Base-by-base conservation (phyloP, 2,888 invertebrate species). In the Tillus elongatus region DNA sequence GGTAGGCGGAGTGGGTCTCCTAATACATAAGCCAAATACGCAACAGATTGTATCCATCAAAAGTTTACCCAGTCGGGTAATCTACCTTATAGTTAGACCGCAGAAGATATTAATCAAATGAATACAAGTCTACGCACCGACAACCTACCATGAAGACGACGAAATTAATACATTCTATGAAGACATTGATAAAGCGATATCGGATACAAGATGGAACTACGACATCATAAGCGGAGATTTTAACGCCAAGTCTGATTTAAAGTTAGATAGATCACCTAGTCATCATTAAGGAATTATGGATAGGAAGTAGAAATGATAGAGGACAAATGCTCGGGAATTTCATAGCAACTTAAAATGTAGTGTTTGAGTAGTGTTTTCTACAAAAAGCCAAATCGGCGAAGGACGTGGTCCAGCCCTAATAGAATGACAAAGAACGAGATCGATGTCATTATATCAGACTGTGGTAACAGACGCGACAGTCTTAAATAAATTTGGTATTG, bases 111-210 rank as follows among this genome's bases (percentile, higher is more conserved):
- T 28, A 26, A 35, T 28, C 6, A 35, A 35, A 26, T 12, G 14
- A 24, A 34, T 26, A 12, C 34, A 34, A 34, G 34, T 26, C 14
- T 34, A 34, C 24, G 34, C 34, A 26, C 34, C 35, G 11, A 35
- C 35, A 6, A 34, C 26, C 34, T 15, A 4, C 13, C 27, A 27
- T 4, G 15, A 14, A 10, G 34, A 34, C 19, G 34, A 34, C 26
- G 27, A 24, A 24, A 27, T 34, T 13, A 13, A 34, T 13, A 15
- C 14, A 14, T 34, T 34, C 27, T 34, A 34, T 34, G 34, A 34
- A 15, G 34, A 34, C 19, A 19, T 34, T 13, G 15, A 15, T 6
- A 34, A 3, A 19, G 34, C 34, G 12, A 24, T 19, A 26, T 15
- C 27, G 26, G 34, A 34, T 26, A 14, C 16, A 11, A 26, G 27